A percentile compares a stretch with the other conserved stretches of the same genome.
Conservation (phyloP, 2,113 vertebrate species). For the Menidia beryllina region DNA sequence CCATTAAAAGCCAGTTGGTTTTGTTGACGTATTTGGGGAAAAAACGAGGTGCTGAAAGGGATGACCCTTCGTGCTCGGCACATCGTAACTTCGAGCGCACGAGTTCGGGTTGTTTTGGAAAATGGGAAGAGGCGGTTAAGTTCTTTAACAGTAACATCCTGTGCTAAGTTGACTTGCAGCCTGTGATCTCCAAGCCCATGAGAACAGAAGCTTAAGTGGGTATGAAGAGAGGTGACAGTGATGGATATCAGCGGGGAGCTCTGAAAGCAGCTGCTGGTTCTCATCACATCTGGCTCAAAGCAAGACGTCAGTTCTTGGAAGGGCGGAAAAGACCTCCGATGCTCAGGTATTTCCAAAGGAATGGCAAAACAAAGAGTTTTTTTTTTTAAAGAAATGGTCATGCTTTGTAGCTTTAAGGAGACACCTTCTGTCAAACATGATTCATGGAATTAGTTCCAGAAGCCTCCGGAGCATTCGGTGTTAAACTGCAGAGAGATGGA, state of each 20-base stretch:
- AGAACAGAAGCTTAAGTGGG: slow-evolving; percentile 52
- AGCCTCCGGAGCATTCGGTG: slow-evolving; percentile 20
- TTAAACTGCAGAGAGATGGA: slow-evolving; percentile 38
- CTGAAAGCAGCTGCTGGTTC: slow-evolving; percentile 31
- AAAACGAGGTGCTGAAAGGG: background rate
- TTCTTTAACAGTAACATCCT: slow-evolving; percentile 39
- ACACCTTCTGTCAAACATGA: slow-evolving; percentile 45
- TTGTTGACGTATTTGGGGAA: background rate
- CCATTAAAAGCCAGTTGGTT: background rate
- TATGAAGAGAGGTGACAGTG: slow-evolving; percentile 60
- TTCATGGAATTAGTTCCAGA: slow-evolving; percentile 43
- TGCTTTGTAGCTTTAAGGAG: slow-evolving; percentile 36
- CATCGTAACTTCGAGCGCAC: background rate
- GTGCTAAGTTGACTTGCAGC: slow-evolving; percentile 40
- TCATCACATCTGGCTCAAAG: slow-evolving; percentile 50
- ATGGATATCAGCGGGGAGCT: slow-evolving; percentile 57
- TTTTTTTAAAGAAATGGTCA: slow-evolving; percentile 3
- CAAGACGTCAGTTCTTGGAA: slow-evolving; percentile 44
- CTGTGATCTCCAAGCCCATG: slow-evolving; percentile 54
- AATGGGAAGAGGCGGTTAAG: slow-evolving; percentile 8
- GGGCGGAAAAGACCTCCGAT: slow-evolving; percentile 1
- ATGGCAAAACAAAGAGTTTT: background rate
- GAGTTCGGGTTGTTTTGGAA: background rate
- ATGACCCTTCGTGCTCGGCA: background rate
- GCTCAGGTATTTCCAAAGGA: background rate